Conservation (phyloP, 2,113 vertebrate genomes). For the Ceratotherium simum region DNA sequence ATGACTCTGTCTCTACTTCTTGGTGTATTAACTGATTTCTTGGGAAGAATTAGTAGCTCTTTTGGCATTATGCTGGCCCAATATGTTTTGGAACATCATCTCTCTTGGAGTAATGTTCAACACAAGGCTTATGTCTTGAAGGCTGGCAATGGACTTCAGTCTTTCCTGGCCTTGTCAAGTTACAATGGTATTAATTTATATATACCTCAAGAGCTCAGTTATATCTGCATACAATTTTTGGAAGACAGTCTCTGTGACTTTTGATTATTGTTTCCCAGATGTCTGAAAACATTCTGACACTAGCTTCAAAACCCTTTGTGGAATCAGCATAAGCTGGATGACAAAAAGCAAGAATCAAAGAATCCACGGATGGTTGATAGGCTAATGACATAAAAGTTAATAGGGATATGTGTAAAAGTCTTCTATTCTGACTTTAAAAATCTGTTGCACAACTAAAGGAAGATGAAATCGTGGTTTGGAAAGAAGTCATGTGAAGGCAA, state of each 20-base stretch:
- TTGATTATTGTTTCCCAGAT: slow-evolving; percentile 44
- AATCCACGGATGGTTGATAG: slow-evolving; percentile 20
- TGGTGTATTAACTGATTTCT: slow-evolving; percentile 1
- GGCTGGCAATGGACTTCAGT: slow-evolving; percentile 12
- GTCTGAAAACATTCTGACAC: slow-evolving; percentile 51
- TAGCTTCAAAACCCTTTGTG: slow-evolving; percentile 24
- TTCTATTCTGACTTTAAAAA: slow-evolving; percentile 35
- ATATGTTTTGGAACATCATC: neutral
- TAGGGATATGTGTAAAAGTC: neutral
- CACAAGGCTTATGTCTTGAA: slow-evolving; percentile 29
- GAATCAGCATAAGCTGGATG: slow-evolving; percentile 15
- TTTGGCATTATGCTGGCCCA: slow-evolving; percentile 36
- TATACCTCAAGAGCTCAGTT: slow-evolving; percentile 28
- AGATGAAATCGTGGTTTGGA: slow-evolving; percentile 56
- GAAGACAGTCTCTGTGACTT: slow-evolving; percentile 31
- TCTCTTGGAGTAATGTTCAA: slow-evolving; percentile 34
- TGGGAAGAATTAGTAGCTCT: slow-evolving; percentile 33
- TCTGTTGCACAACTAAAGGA: slow-evolving; percentile 26
- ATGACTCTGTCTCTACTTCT: neutral
- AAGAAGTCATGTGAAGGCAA: slow-evolving; percentile 59
- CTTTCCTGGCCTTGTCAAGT: slow-evolving; percentile 10
- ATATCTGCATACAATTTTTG: slow-evolving; percentile 34
- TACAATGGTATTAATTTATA: slow-evolving; percentile 44
- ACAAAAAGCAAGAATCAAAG: slow-evolving; percentile 59
- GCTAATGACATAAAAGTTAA: slow-evolving; percentile 32